Conservation (phyloP, 2,888 invertebrate species). For the Drosophila nr. perissopoda region DNA sequence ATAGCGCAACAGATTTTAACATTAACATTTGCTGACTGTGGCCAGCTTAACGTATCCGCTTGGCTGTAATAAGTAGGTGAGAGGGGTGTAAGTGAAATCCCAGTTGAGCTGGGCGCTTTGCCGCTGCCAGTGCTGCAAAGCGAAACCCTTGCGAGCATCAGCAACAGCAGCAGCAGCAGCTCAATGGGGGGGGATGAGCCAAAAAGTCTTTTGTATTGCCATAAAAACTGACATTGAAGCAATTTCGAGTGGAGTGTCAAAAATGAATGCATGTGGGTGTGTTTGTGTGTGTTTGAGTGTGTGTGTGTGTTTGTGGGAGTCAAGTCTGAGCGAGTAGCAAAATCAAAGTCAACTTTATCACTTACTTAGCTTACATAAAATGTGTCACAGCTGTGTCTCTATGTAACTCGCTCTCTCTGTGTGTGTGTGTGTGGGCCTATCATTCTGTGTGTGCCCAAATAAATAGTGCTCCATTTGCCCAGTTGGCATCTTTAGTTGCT, state of each 20-base stretch:
- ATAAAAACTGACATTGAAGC: conserved; percentile 71
- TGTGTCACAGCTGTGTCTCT: conserved; percentile 36
- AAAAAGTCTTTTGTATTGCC: conserved; percentile 43
- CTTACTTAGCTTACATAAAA: conserved; percentile 69
- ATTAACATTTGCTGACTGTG: conserved; percentile 22
- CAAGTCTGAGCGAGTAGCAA: conserved; percentile 55
- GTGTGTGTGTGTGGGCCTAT: neutral
- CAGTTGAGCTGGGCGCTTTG: conserved; percentile 11
- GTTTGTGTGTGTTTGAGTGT: neutral
- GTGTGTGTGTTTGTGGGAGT: neutral
- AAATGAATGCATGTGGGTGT: neutral
- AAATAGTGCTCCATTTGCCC: conserved; percentile 64
- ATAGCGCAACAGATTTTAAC: neutral
- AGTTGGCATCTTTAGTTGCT: conserved; percentile 40
- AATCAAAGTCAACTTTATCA: conserved; percentile 77
- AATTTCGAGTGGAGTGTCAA: conserved; percentile 53
- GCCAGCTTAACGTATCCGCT: conserved; percentile 1
- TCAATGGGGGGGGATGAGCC: conserved; percentile 13
- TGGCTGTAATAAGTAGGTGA: neutral
- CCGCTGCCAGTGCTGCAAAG: conserved; percentile 36
- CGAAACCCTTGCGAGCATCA: conserved; percentile 17
- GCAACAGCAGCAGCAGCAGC: neutral
- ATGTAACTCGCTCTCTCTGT: neutral
- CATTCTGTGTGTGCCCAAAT: conserved; percentile 34
- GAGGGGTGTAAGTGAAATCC: conserved; percentile 1